Base-by-base conservation (phyloP, 1,140 invertebrate genomes). In the Hylyphantes graminicola region DNA sequence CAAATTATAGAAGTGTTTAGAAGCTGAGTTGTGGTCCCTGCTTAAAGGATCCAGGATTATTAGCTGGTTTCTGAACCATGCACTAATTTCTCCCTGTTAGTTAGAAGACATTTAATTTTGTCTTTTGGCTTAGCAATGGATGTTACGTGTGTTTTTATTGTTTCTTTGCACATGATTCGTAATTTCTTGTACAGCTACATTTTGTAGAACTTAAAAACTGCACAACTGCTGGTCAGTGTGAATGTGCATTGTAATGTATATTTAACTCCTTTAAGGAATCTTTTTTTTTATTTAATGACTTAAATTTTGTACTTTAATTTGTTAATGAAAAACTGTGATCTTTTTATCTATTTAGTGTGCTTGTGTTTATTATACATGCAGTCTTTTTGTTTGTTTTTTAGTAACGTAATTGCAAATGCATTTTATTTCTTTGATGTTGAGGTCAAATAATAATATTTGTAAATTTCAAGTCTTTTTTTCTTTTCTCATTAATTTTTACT, bases 291-390 rank as follows among this genome's bases (percentile, higher is more conserved):
- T 59, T 15, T 70, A 64, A 17, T 55, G 15, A 59, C 78, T 81
- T 80, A 70, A 80, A 57, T 80, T 76, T 81, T 72, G 78, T 81
- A 81, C 78, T 81, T 81, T 50, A 81, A 61, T 64, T 68, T 61
- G 50, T 35, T 53, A 72, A 61, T 68, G 35, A 63, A 50, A 35
- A 65, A 53, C 73, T 21, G 63, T 81, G 78, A 35, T 81, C 67
- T 81, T 81, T 68, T 72, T 61, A 81, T 50, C 59, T 51, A 51
- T 19, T 48, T 68, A 72, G 78, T 81, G 78, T 72, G 70, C 78
- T 81, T 72, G 70, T 72, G 7, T 50, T 48, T 51, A 17, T 70
- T 78, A 68, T 68, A n/a, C 17, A 12, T 81, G 59, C 15, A 72
- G 21, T 79, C 57, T 15, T 19, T 79, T 55, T 70, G 11, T 78